Percentiles rank a stretch among this genome's conserved stretches.
These are phyloP conservation scores for Melinaea menophilus DNA, from an alignment of 2,888 invertebrate species.

Conservation along the genomic window DNA sequence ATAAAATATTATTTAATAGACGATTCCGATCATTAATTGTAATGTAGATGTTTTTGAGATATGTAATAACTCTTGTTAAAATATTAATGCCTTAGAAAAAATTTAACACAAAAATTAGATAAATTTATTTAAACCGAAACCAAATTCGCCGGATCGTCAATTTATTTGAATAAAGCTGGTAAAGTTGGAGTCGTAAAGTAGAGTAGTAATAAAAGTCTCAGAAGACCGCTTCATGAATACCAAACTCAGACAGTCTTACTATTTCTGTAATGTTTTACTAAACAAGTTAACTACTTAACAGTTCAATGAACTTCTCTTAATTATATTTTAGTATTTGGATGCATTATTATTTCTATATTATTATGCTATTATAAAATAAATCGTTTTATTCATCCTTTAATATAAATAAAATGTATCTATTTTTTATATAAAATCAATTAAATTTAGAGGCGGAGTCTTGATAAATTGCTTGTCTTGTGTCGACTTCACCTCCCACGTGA, in stretches of 20 bases:
- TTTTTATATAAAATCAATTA: background rate
- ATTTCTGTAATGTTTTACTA: conserved; percentile 15
- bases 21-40: no score
- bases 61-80: no score
- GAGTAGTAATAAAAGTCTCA: conserved; percentile 21
- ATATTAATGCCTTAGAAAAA: no score
- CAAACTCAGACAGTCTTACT: conserved; percentile 16
- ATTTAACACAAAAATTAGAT: no score
- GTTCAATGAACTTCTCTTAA: conserved; percentile 15
- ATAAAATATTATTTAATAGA: no score
- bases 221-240: conserved; percentile 17
- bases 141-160: conserved; percentile 11
- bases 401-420: background rate
- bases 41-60: no score
- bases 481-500: background rate
- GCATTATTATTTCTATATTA: no score
- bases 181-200: conserved; percentile 20
- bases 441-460: background rate
- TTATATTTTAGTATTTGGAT: no score
- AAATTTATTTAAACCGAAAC: background rate
- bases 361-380: no score
- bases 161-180: conserved; percentile 9
- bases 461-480: background rate
- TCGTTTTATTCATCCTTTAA: background rate
- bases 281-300: conserved; percentile 12